Conservation (phyloP, 2,113 vertebrate genomes). For the Fregetta grallaria region DNA sequence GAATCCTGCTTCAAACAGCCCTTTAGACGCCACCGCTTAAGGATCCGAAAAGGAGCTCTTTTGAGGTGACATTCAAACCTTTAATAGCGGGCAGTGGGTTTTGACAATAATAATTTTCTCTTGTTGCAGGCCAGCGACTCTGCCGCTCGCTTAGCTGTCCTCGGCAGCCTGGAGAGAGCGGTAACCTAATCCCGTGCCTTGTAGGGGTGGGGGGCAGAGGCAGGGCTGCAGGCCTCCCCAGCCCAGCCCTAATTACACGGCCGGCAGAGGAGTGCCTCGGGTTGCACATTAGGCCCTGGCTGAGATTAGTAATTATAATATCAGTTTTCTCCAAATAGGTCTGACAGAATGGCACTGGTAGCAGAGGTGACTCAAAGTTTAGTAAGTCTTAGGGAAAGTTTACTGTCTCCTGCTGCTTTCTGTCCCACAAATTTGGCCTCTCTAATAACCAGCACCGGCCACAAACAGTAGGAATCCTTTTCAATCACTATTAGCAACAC, state of each 20-base stretch:
- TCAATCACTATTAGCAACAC: constrained; percentile 84
- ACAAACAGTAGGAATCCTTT: constrained; percentile 83
- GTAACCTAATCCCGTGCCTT: constrained; percentile 77
- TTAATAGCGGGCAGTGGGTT: constrained; percentile 60
- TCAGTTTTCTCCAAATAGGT: constrained; percentile 79
- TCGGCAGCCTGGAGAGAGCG: constrained; percentile 38
- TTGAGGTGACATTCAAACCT: constrained; percentile 81
- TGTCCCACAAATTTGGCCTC: constrained; percentile 78
- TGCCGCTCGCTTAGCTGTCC: constrained; percentile 76
- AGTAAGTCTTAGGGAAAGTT: constrained; percentile 78
- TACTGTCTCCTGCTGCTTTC: constrained; percentile 80
- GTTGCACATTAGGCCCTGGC: constrained; percentile 77
- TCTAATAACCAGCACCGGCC: constrained; percentile 69
- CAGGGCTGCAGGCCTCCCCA: constrained; percentile 56
- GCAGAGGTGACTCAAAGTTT: constrained; percentile 80
- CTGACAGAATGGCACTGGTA: constrained; percentile 69
- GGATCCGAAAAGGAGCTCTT: constrained; percentile 67
- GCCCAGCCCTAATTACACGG: constrained; percentile 76
- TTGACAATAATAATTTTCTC: constrained; percentile 73
- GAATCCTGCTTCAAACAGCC: constrained; percentile 57
- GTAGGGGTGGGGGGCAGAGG: constrained; percentile 32
- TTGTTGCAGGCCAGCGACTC: constrained; percentile 44
- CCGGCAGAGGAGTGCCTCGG: constrained; percentile 73
- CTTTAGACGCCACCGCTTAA: constrained; percentile 59
- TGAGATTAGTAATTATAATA: constrained; percentile 88